These are phyloP conservation scores for Smittia sp. DNA, from an alignment of 2,888 invertebrate species.

Conservation along the genomic window DNA sequence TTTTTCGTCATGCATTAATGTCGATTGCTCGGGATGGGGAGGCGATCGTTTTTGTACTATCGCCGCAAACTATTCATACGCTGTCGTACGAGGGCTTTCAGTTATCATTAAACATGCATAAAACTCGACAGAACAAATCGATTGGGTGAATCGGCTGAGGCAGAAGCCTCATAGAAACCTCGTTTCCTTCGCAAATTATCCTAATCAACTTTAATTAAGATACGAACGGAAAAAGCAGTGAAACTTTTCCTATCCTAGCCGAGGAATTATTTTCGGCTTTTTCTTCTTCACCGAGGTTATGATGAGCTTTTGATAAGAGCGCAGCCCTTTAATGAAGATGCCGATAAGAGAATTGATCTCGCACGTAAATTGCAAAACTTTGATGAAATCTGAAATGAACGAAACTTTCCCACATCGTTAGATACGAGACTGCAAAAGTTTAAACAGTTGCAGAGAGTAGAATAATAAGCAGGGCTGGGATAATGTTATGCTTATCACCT, in stretches of 20 bases:
- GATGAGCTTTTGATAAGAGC: conserved; percentile 5
- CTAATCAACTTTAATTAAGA: conserved; percentile 37
- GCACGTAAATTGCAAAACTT: not conserved
- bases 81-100: not conserved
- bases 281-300: not conserved
- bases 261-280: not conserved
- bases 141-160: no score
- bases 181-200: not conserved
- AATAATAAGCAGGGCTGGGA: not conserved
- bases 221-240: not conserved
- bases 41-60: not conserved
- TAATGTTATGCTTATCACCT: no score
- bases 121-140: not conserved
- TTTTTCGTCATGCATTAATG: not conserved
- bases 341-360: not conserved
- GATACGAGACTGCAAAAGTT: not conserved
- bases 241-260: not conserved
- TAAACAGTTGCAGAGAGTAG: not conserved
- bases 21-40: not conserved
- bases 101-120: not conserved
- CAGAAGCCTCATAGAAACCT: not conserved
- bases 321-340: conserved; percentile 15
- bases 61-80: not conserved
- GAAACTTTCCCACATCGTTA: conserved; percentile 37
- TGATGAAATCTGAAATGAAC: conserved; percentile 6